Conservation (phyloP, 1,140 invertebrate species). For the Leucophenga varia region DNA sequence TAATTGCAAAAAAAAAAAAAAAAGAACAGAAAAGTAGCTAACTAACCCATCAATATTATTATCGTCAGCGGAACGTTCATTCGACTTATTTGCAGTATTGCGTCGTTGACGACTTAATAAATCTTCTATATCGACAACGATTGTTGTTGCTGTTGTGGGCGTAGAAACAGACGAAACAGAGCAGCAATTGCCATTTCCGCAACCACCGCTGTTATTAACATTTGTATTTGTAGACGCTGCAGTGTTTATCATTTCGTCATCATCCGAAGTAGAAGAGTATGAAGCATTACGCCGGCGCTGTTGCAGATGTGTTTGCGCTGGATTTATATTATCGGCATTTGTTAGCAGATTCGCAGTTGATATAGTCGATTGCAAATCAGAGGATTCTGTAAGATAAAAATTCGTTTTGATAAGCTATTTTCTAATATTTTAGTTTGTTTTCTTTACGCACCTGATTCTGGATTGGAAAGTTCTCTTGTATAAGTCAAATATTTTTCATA, state of each 20-base stretch:
- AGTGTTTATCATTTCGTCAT: constrained; percentile 55
- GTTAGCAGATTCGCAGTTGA: constrained; percentile 48
- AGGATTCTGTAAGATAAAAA: constrained; percentile 12
- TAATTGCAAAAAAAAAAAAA: background rate
- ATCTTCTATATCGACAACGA: constrained; percentile 72
- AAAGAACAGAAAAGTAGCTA: background rate
- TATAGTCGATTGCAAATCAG: constrained; percentile 43
- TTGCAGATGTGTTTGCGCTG: constrained; percentile 6
- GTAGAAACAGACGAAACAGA: constrained; percentile 28
- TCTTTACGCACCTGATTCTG: constrained; percentile 37
- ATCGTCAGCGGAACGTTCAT: constrained; percentile 12
- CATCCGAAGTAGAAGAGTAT: constrained; percentile 48
- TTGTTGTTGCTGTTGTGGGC: constrained; percentile 50
- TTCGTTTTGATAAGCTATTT: background rate
- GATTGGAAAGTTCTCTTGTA: constrained; percentile 48
- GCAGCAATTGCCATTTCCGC: constrained; percentile 41
- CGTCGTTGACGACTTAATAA: constrained; percentile 56
- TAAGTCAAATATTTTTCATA: constrained; percentile 59
- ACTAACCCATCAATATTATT: constrained; percentile 27
- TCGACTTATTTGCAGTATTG: constrained; percentile 26
- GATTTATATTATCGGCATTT: constrained; percentile 20
- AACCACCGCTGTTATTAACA: constrained; percentile 35
- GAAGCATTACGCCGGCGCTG: constrained; percentile 41
- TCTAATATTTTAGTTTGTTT: too few relatives aligned
- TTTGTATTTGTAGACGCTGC: constrained; percentile 19